Evolutionary conservation across 2,888 invertebrate genomes (phyloP).

Genomic region (Drosophila rubida): DNA sequence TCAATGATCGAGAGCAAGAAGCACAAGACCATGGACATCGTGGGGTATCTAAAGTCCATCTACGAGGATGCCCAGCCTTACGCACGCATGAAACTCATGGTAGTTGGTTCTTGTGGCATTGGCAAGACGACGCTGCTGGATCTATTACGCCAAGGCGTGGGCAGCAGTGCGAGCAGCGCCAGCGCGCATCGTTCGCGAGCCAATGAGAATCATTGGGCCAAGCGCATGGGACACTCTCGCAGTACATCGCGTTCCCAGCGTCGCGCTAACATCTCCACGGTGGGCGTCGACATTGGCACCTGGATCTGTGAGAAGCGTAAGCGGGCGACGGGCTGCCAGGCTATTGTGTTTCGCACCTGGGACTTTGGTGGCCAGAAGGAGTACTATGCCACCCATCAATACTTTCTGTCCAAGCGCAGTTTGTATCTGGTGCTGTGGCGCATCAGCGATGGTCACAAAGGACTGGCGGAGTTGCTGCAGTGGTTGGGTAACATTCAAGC

Average conservation of each 20-base stretch:
- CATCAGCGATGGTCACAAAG: slow-evolving; percentile 95
- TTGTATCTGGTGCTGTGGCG: slow-evolving; percentile 98
- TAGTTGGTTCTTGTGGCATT: slow-evolving; percentile 95
- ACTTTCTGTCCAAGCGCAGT: slow-evolving; percentile 97
- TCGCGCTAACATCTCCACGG: slow-evolving; percentile 93
- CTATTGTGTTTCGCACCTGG: slow-evolving; percentile 98
- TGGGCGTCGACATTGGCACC: slow-evolving; percentile 98
- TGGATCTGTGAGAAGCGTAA: slow-evolving; percentile 96
- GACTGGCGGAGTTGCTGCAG: slow-evolving; percentile 94
- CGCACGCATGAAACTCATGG: slow-evolving; percentile 97
- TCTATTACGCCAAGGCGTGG: slow-evolving; percentile 94
- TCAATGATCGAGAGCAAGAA: slow-evolving; percentile 96
- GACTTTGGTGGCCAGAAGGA: slow-evolving; percentile 99
- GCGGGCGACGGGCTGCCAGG: slow-evolving; percentile 90
- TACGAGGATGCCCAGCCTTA: slow-evolving; percentile 96
- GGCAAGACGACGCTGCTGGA: slow-evolving; percentile 96
- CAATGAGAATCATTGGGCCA: slow-evolving; percentile 93
- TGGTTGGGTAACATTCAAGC: slow-evolving; percentile 98
- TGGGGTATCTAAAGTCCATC: slow-evolving; percentile 94
- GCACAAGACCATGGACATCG: slow-evolving; percentile 97
- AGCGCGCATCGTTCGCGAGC: slow-evolving; percentile 89
- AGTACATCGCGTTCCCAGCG: slow-evolving; percentile 90
- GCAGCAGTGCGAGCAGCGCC: slow-evolving; percentile 49
- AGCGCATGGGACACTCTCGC: slow-evolving; percentile 96
- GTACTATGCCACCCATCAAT: slow-evolving; percentile 99